Percentiles rank a stretch among this genome's conserved stretches.
Conservation (phyloP, 2,797 vertebrate species). For the Syngnathus rostellatus region DNA sequence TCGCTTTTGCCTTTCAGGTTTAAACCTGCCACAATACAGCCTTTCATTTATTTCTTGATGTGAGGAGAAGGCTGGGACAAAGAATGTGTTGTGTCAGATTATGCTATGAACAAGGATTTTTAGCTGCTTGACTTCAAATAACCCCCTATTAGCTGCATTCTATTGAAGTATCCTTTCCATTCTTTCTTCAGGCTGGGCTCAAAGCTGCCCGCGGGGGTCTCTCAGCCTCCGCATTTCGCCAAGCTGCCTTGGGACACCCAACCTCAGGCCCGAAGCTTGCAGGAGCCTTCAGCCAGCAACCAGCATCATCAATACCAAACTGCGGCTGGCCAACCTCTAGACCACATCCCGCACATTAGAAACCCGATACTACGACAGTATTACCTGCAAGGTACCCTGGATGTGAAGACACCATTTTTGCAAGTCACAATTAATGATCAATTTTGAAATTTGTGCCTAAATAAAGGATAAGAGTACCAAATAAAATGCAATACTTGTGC, state of each 20-base stretch:
- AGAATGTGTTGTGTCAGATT: neutral
- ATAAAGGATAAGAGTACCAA: no score
- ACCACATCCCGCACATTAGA: conserved; percentile 69
- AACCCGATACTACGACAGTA: conserved; percentile 74
- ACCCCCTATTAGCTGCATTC: no score
- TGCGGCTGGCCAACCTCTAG: conserved; percentile 38
- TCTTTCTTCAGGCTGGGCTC: conserved; percentile 57
- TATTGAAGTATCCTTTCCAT: neutral
- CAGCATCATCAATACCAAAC: conserved; percentile 26
- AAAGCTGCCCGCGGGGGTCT: conserved; percentile 62
- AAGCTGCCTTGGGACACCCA: conserved; percentile 52
- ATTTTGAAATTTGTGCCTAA: no score
- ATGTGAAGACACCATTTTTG: neutral
- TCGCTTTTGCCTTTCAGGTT: conserved; percentile 15
- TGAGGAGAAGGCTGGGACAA: neutral
- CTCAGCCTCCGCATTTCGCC: conserved; percentile 60
- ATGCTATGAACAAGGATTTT: neutral
- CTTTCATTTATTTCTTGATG: conserved; percentile 15
- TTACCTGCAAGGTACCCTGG: conserved; percentile 68
- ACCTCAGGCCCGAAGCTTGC: conserved; percentile 20
- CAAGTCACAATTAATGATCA: no score
- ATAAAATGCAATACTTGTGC: no score
- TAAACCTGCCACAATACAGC: conserved; percentile 8
- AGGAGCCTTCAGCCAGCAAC: conserved; percentile 19
- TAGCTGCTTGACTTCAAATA: neutral